Evolutionary conservation across 1,140 invertebrate genomes (phyloP).

Genomic region (Caenorhabditis elegans): WBcel235 BX284602.5:11006501-11007000

Average conservation of each 20-base stretch:
- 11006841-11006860: not conserved
- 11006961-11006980: no score
- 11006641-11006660: not conserved
- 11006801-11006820: slow-evolving; percentile 66
- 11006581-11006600: slow-evolving; percentile 18
- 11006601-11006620: slow-evolving; percentile 25
- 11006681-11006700: not conserved
- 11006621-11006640: not conserved
- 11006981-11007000: no score
- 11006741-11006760: slow-evolving; percentile 65
- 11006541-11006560: not conserved
- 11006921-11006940: no score
- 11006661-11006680: no score
- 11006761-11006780: slow-evolving; percentile 62
- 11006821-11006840: slow-evolving; percentile 55
- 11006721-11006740: no score
- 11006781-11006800: slow-evolving; percentile 60
- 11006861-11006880: not conserved
- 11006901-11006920: no score
- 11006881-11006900: not conserved
- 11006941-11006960: no score
- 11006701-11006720: no score
- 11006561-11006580: slow-evolving; percentile 14
- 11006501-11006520: slow-evolving; percentile 1
- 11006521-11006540: not conserved